Conservation (phyloP, 2,888 invertebrate species). For the Palloptera scutellata region DNA sequence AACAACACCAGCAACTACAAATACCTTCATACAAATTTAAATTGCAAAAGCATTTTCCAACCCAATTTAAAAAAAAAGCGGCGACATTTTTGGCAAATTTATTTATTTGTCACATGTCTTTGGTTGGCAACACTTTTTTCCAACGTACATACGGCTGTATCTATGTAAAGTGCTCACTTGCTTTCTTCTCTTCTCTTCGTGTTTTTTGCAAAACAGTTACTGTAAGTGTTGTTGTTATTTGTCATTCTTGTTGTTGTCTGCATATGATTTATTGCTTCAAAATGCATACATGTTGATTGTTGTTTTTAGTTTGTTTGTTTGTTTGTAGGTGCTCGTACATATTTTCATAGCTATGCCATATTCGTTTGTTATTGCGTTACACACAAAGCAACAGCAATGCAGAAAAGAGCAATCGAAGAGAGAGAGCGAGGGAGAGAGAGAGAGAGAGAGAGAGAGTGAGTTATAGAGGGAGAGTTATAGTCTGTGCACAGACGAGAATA, state of each 20-base stretch:
- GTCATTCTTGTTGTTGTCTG: conserved; percentile 9
- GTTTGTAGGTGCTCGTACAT: background rate
- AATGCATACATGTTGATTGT: background rate
- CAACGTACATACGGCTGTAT: background rate
- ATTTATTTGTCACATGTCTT: conserved; percentile 31
- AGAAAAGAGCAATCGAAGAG: background rate
- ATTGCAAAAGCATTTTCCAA: conserved; percentile 3
- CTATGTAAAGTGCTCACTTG: no score
- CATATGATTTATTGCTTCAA: conserved; percentile 28
- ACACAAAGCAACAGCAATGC: no score
- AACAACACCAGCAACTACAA: conserved; percentile 4
- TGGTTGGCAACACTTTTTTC: conserved; percentile 4
- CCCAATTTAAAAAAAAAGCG: conserved; percentile 4
- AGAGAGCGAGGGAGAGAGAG: background rate
- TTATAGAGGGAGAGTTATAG: no score
- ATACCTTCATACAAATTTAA: background rate
- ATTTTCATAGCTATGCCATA: no score
- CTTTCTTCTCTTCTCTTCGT: background rate
- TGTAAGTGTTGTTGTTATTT: background rate
- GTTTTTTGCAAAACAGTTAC: background rate
- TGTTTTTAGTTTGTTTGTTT: background rate
- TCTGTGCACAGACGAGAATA: no score
- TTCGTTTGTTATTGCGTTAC: no score
- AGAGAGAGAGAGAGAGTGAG: background rate
- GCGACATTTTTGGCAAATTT: conserved; percentile 32